phyloP scores from a whole-genome alignment of 1,140 invertebrate species.

The Bombus soroeensis region DNA sequence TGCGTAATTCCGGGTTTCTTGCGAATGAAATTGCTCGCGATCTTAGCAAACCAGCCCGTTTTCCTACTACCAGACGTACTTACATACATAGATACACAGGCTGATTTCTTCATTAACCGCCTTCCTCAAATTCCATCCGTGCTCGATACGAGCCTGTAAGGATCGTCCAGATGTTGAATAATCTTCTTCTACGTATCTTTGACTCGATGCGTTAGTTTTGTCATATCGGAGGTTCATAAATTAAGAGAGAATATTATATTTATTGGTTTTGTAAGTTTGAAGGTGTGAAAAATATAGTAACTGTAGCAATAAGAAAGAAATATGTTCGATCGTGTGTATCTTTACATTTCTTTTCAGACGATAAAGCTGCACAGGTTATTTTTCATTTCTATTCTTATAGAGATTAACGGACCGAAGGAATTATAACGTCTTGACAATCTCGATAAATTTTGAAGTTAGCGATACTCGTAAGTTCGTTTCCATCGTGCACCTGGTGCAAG shows the following conservation, averaged over 20 bases:
- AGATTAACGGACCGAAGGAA: neutral
- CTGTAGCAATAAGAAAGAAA: no score
- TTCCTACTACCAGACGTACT: neutral
- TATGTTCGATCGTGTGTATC: no score
- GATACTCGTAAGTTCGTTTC: neutral
- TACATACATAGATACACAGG: neutral
- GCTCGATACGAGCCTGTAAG: no score
- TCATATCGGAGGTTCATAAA: neutral
- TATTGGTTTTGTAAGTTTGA: no score
- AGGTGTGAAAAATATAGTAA: no score
- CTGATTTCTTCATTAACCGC: conserved; percentile 49
- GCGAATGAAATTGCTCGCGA: conserved; percentile 54
- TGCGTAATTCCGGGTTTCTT: conserved; percentile 54
- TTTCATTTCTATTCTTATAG: no score
- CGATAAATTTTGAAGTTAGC: conserved; percentile 17
- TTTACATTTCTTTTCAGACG: no score
- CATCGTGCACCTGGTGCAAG: conserved; percentile 8
- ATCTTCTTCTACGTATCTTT: neutral
- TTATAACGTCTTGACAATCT: conserved; percentile 6
- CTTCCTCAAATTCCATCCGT: conserved; percentile 14
- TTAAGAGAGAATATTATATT: no score
- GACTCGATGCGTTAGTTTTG: neutral
- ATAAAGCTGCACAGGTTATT: no score
- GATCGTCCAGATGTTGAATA: neutral
- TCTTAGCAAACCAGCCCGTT: conserved; percentile 38